Conservation (phyloP, 1,140 invertebrate species). For the Vanessa atalanta region DNA sequence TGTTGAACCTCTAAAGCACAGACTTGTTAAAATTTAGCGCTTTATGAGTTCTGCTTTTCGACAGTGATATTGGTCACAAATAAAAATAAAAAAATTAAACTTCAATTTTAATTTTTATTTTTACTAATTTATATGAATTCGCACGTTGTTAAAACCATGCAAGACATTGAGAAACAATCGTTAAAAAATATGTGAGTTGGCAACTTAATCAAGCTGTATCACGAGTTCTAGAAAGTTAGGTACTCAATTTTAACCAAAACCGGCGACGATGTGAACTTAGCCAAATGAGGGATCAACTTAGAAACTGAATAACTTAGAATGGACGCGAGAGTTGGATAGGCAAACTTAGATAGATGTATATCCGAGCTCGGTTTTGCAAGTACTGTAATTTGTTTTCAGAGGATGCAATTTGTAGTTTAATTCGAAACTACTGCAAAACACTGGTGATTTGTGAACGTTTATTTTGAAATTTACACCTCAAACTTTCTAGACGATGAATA, state of each 20-base stretch:
- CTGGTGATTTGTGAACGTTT: slow-evolving; percentile 24
- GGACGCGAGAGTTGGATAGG: slow-evolving; percentile 36
- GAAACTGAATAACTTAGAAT: slow-evolving; percentile 43
- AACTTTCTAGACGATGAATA: slow-evolving; percentile 11
- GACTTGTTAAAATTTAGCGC: background rate
- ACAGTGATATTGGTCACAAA: no score
- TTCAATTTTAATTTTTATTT: no score
- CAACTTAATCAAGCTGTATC: slow-evolving; percentile 5
- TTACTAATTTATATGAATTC: no score
- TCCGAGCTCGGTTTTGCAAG: slow-evolving; percentile 32
- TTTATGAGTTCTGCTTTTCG: background rate
- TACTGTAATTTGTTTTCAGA: slow-evolving; percentile 34
- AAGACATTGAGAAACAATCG: background rate
- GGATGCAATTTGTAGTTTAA: slow-evolving; percentile 10
- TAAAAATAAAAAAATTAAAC: no score
- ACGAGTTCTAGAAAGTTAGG: slow-evolving; percentile 15
- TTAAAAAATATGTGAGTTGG: slow-evolving; percentile 1
- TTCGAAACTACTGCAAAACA: slow-evolving; percentile 16
- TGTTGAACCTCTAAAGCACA: background rate
- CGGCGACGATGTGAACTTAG: slow-evolving; percentile 29
- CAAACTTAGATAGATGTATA: slow-evolving; percentile 48
- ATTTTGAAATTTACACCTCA: slow-evolving; percentile 2
- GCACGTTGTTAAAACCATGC: no score
- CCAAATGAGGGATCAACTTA: slow-evolving; percentile 50
- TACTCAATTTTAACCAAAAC: slow-evolving; percentile 22